Base-by-base conservation (phyloP, 2,888 invertebrate species). In the Sinotaia quadrata region DNA sequence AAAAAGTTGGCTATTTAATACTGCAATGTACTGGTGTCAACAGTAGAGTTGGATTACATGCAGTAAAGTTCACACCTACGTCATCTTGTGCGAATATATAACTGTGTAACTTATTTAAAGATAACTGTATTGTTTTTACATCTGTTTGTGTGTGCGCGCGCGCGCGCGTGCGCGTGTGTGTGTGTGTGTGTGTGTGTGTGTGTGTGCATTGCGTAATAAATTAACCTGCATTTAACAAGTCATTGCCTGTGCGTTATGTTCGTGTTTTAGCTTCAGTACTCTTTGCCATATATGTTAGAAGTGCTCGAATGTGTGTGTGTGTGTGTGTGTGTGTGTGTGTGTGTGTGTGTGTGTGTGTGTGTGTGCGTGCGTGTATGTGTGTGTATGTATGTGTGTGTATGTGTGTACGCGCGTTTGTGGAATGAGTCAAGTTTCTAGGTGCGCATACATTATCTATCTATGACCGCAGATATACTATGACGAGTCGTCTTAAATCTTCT, bases 161-260 rank as follows among this genome's bases (percentile, higher is more conserved):
- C n/a, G 44, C 31, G 44, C 31, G 47, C n/a, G 31, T 15, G 47
- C 12, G 33, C 8, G 27, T 44, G 29, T 44, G 44, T 47, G 44
- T 41, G 59, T 60, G 44, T 41, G 59, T 60, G 44, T 44, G 59
- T 60, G 41, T 12, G 44, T 31, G 59, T 29, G 59, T 27, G n/a
- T 27, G 59, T 44, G 59, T 27, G 59, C 44, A 27, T 34, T 41
- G 1, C n/a, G 41, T 41, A n/a, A n/a, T n/a, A n/a, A n/a, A n/a
- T n/a, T n/a, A n/a, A n/a, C n/a, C n/a, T n/a, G n/a, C n/a, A n/a
- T n/a, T n/a, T n/a, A n/a, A n/a, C n/a, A n/a, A n/a, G n/a, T n/a
- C n/a, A n/a, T 1, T 54, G 33, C 33, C 4, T 33, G 51, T 10
- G 51, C 21, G 33, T 33, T 57, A 37, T 57, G 36, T 36, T 34